Evolutionary conservation across 2,113 vertebrate species (phyloP), one percentile per base, ranked within the genome.

Genomic region (Myxocyprinus asiaticus): DNA sequence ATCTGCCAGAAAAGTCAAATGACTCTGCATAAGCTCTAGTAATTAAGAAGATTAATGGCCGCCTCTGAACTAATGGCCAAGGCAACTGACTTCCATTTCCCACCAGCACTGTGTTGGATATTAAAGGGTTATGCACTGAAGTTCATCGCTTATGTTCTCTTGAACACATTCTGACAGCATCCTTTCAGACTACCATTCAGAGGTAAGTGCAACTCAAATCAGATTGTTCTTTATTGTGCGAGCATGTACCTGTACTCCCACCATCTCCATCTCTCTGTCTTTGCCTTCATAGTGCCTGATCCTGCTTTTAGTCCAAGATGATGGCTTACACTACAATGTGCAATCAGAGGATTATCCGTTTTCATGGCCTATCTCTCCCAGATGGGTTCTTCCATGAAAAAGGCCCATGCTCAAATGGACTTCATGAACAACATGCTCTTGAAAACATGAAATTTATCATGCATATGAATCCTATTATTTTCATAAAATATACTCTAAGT

Each of bases 241-340:
- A 53, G 73, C 42, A 6, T 65, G 7, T 76, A 76, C 73, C 73
- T 76, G 73, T 76, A 48, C 61, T 76, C 62, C 73, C 47, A 4
- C 59, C 68, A 72, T 64, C 56, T 53, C 47, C 66, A 79, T 14
- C 76, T 61, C 1, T 33, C 43, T 74, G 43, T 66, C 78, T 61
- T 58, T 74, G 63, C 12, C 81, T 76, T 80, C 74, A 77, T 84
- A 83, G 80, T 86, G 88, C 87, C 87, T 88, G 86, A 85, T 88
- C 86, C 43, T 50, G 87, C 84, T 87, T 84, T 86, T 17, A 53
- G 81, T 88, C 81, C 73, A 42, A 82, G 81, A 81, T 84, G 87
- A 88, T 83, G 87, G 85, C 89, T 92, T 90, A 91, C 88, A 88
- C 88, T 86, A 86, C 77, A 50, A 88, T 88, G 91, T 88, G 90